phyloP scores from a whole-genome alignment of 2,888 invertebrate species.

The Nomada flava region DNA sequence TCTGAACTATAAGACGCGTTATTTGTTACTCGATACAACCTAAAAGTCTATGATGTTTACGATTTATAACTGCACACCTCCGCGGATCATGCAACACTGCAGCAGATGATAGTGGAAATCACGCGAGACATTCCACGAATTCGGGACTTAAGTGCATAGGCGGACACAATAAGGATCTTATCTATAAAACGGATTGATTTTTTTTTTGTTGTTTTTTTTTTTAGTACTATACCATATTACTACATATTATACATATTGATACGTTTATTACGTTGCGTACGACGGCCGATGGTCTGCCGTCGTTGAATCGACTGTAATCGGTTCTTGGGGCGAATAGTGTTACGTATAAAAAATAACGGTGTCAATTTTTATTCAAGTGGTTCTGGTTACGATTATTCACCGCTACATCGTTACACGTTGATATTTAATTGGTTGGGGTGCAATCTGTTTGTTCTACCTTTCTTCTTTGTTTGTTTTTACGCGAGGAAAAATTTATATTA shows the following conservation, averaged over 20 bases:
- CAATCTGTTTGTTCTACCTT: constrained; percentile 80
- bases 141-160: constrained; percentile 83
- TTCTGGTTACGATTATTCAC: constrained; percentile 77
- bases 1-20: constrained; percentile 76
- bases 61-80: constrained; percentile 71
- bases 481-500: constrained; percentile 60
- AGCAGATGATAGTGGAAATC: constrained; percentile 81
- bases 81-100: constrained; percentile 74
- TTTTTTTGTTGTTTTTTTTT: no score
- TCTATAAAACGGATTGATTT: constrained; percentile 76
- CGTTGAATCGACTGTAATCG: constrained; percentile 61
- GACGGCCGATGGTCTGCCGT: neutral
- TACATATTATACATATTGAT: constrained; percentile 65
- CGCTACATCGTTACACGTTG: constrained; percentile 80
- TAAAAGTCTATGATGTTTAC: constrained; percentile 78
- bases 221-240: constrained; percentile 80
- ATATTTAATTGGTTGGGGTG: constrained; percentile 82
- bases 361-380: constrained; percentile 79
- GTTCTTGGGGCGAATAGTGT: constrained; percentile 64
- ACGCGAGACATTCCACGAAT: constrained; percentile 83
- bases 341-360: constrained; percentile 71
- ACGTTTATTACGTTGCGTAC: constrained; percentile 70
- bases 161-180: constrained; percentile 76
- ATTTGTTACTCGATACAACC: constrained; percentile 78
- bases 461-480: constrained; percentile 72